Percentiles rank a stretch among this genome's conserved stretches.
phyloP scores from a whole-genome alignment of 2,888 invertebrate species.

The Piscicola geometra region DNA sequence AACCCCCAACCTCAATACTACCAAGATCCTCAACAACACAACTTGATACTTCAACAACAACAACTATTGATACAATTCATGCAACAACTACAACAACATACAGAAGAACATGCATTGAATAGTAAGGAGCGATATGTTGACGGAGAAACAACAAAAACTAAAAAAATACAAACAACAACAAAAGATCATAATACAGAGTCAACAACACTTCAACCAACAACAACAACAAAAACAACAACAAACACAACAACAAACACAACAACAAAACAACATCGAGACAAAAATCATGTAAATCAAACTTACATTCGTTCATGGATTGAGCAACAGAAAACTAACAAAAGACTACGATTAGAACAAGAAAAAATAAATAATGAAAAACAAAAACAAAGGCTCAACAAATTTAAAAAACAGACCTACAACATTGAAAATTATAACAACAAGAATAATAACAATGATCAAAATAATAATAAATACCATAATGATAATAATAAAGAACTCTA shows the following conservation, averaged over 20 bases:
- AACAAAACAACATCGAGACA: not conserved
- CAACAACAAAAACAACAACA: constrained; percentile 7
- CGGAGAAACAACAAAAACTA: not conserved
- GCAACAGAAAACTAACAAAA: too few species aligned
- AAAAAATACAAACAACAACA: not conserved
- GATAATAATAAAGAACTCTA: too few species aligned
- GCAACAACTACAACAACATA: not conserved
- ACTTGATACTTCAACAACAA: not conserved
- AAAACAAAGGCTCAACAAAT: too few species aligned
- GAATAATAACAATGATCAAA: too few species aligned
- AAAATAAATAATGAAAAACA: too few species aligned
- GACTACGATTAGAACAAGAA: too few species aligned
- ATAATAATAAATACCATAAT: too few species aligned
- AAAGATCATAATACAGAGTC: not conserved
- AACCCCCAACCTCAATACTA: not conserved
- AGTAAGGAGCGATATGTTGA: not conserved
- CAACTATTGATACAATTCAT: not conserved
- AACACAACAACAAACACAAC: not conserved
- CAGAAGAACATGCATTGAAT: not conserved
- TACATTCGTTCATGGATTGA: too few species aligned
- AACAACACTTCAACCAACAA: not conserved
- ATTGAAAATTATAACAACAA: too few species aligned
- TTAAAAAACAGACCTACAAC: too few species aligned
- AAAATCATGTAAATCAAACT: not conserved
- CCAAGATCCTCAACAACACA: not conserved